Conservation (phyloP, 2,888 invertebrate species). For the Heliconius erato region DNA sequence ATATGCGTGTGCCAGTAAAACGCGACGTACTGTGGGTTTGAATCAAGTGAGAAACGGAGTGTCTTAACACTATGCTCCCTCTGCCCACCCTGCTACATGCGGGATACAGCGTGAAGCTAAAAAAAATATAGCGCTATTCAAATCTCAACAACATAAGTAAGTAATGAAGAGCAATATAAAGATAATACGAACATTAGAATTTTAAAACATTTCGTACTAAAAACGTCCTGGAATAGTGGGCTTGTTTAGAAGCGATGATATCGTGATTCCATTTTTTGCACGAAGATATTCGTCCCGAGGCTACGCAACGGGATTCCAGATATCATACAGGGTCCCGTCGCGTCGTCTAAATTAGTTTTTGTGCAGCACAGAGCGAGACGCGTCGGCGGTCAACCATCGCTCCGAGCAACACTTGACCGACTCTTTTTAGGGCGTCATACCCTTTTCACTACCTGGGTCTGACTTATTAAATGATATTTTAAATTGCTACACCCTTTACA, state of each 20-base stretch:
- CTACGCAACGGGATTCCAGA: constrained; percentile 83
- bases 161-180: constrained; percentile 9
- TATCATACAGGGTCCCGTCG: constrained; percentile 80
- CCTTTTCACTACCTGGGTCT: constrained; percentile 79
- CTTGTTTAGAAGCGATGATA: constrained; percentile 30
- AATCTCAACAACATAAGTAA: constrained; percentile 5
- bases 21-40: too few relatives aligned
- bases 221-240: constrained; percentile 7
- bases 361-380: constrained; percentile 69
- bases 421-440: constrained; percentile 69
- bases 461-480: constrained; percentile 43
- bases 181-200: neutral
- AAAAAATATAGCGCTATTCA: neutral
- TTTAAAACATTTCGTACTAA: constrained; percentile 9
- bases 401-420: constrained; percentile 71
- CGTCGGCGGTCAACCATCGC: constrained; percentile 68
- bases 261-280: constrained; percentile 28
- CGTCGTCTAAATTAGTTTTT: constrained; percentile 83
- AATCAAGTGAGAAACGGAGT: neutral
- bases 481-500: constrained; percentile 22
- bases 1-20: neutral
- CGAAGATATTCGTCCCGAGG: constrained; percentile 58
- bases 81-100: neutral
- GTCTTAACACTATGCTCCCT: neutral
- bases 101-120: neutral